phyloP scores from a whole-genome alignment of 2,888 invertebrate genomes.

The Protodeltote pygarga region DNA sequence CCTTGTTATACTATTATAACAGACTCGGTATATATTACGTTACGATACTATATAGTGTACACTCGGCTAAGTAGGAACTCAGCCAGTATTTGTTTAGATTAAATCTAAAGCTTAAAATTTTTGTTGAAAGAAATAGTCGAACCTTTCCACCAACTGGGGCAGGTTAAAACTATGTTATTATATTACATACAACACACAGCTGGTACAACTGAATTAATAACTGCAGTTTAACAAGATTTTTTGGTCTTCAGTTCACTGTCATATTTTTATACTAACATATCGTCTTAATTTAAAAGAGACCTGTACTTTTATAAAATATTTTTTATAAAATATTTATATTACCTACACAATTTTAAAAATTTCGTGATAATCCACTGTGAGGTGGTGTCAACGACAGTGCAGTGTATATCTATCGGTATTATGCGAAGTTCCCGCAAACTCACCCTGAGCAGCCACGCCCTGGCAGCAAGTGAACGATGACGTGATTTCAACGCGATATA shows the following conservation, averaged over 20 bases:
- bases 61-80: constrained; percentile 53
- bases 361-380: constrained; percentile 41
- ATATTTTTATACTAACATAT: too few relatives aligned
- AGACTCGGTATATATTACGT: constrained; percentile 59
- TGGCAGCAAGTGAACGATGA: constrained; percentile 75
- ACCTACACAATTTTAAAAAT: constrained; percentile 2
- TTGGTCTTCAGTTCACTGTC: too few relatives aligned
- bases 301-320: too few relatives aligned
- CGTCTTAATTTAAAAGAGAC: too few relatives aligned
- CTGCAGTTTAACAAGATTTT: too few relatives aligned
- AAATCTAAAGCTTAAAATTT: too few relatives aligned
- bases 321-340: too few relatives aligned
- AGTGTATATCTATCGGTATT: constrained; percentile 60
- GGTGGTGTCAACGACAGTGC: constrained; percentile 49
- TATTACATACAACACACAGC: too few relatives aligned
- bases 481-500: constrained; percentile 81
- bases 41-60: constrained; percentile 55
- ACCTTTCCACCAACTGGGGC: too few relatives aligned
- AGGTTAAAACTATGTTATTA: too few relatives aligned
- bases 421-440: constrained; percentile 65
- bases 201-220: too few relatives aligned
- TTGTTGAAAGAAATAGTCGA: too few relatives aligned
- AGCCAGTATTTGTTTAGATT: constrained; percentile 56
- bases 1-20: constrained; percentile 68
- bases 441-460: constrained; percentile 72